Base-by-base conservation (phyloP, 2,113 vertebrate species). In the Phaethornis superciliosus region DNA sequence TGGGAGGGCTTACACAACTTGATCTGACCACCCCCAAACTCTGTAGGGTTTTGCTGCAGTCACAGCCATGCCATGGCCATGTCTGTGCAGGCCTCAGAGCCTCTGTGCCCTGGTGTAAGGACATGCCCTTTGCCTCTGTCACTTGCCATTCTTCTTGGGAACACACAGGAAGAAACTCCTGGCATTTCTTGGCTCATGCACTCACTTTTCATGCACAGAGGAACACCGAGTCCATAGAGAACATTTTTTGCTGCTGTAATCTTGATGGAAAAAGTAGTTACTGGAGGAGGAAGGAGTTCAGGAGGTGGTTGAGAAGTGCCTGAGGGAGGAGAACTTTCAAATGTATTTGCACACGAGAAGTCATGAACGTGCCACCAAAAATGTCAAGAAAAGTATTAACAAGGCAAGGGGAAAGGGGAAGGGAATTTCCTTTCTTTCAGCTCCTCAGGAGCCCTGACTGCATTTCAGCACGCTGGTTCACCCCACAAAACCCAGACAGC, bases 171-270 rank as follows among this genome's bases (percentile, higher is more conserved):
- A 95, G 56, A 94, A 95, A 83, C 30, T 88, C 56, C 24, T 54
- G 17, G 68, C 20, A 58, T 32, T 81, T 76, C 80, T 75, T 95
- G 95, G 93, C 90, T 81, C 68, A 47, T 26, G 40, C 60, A 69
- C 37, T 27, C 60, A 70, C 69, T 96, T 87, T 95, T 95, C 88
- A 95, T 1, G 60, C 91, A 81, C 52, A 94, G 65, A 51, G 69
- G 85, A 96, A 95, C 92, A 90, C 85, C 44, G 35, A 78, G 58
- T 24, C 80, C 90, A 88, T 71, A 81, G 15, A 97, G 93, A 94
- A 97, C 93, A 93, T 95, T 93, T 90, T 71, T 96, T 79, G 47
- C 54, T 58, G 58, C 58, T 81, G 33, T 93, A 97, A 97, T 94
- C 96, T 97, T 88, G 95, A 96, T 95, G 93, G 80, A 93, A 93